A percentile compares a stretch with the other conserved stretches of the same genome.
Conservation (phyloP, 2,888 invertebrate species). For the Leptinotarsa juncta region DNA sequence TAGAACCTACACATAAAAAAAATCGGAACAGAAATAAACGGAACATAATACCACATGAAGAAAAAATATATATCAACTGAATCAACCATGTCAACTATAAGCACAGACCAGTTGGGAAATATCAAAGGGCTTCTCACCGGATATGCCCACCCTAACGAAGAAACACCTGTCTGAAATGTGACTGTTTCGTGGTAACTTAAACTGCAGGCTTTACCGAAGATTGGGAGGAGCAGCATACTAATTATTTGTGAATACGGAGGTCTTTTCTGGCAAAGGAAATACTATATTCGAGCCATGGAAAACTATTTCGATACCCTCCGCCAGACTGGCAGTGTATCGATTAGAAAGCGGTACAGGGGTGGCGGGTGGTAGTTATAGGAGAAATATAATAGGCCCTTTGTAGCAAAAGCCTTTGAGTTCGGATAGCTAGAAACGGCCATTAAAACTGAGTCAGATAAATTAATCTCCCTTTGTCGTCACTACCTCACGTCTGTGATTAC, state of each 20-base stretch:
- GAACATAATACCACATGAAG: background rate
- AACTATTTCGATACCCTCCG: background rate
- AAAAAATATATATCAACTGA: background rate
- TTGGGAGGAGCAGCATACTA: background rate
- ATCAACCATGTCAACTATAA: background rate
- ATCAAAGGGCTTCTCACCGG: constrained; percentile 9
- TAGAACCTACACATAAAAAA: no score
- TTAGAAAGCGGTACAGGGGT: background rate
- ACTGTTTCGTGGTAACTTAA: background rate
- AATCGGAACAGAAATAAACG: background rate
- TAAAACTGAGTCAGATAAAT: background rate
- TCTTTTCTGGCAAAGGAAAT: background rate
- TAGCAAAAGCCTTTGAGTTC: background rate
- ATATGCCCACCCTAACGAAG: background rate
- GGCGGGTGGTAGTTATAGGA: background rate
- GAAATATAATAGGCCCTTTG: background rate
- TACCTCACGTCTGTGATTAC: background rate
- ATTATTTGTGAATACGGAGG: background rate
- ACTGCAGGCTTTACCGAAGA: background rate
- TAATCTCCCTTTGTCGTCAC: background rate
- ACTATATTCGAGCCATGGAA: background rate
- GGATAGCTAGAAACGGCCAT: background rate
- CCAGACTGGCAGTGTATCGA: background rate
- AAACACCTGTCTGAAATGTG: constrained; percentile 6
- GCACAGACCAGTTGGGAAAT: background rate